Conservation (phyloP, 1,140 invertebrate genomes). For the Drosophila neocordata region DNA sequence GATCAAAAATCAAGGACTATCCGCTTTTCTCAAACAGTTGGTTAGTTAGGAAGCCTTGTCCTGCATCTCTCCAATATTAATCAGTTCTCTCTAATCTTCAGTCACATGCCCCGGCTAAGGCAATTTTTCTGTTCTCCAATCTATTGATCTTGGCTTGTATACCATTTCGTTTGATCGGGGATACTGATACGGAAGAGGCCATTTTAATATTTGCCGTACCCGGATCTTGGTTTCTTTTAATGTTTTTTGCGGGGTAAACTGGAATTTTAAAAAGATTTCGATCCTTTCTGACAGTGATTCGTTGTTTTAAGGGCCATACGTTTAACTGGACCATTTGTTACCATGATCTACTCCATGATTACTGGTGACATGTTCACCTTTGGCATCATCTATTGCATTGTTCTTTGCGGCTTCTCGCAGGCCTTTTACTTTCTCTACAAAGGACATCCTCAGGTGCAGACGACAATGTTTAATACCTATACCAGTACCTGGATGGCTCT, state of each 20-base stretch:
- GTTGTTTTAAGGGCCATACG: slow-evolving; percentile 89
- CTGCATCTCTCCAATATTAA: not conserved
- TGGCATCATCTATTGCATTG: slow-evolving; percentile 96
- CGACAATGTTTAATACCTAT: slow-evolving; percentile 92
- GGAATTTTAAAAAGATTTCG: not conserved
- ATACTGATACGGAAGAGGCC: slow-evolving; percentile 93
- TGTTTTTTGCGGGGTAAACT: slow-evolving; percentile 98
- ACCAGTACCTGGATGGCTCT: slow-evolving; percentile 97
- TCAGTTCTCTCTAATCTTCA: slow-evolving; percentile 83
- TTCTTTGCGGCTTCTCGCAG: slow-evolving; percentile 97
- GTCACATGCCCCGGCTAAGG: slow-evolving; percentile 96
- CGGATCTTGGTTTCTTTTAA: slow-evolving; percentile 97
- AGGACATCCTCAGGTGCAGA: slow-evolving; percentile 92
- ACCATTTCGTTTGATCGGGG: slow-evolving; percentile 90
- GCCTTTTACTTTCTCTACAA: slow-evolving; percentile 98
- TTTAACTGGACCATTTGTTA: slow-evolving; percentile 97
- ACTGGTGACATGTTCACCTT: slow-evolving; percentile 98
- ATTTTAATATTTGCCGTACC: slow-evolving; percentile 96
- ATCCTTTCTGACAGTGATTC: too few relatives aligned
- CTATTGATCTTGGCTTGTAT: slow-evolving; percentile 96
- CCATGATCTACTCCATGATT: slow-evolving; percentile 99
- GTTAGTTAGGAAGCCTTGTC: slow-evolving; percentile 84
- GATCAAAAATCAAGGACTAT: slow-evolving; percentile 95
- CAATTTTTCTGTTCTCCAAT: slow-evolving; percentile 96
- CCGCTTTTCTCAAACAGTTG: slow-evolving; percentile 95